A percentile compares a stretch with the other conserved stretches of the same genome.
Conservation (phyloP, 35 echinoderm and acorn worm species). For the Lytechinus pictus region DNA sequence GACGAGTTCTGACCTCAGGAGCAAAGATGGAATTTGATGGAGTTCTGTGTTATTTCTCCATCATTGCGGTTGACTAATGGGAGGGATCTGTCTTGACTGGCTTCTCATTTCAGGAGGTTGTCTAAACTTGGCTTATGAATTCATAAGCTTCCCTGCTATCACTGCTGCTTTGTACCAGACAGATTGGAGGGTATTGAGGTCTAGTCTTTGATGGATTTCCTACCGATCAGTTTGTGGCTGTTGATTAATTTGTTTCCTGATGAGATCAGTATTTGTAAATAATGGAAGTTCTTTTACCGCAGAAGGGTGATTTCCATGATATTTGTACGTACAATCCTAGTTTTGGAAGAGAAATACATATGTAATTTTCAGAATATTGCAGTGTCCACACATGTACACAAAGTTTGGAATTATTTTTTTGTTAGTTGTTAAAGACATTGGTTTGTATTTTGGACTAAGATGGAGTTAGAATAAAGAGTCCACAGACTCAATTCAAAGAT, state of each 20-base stretch:
- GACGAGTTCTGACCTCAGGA: not conserved
- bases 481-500: too few species aligned
- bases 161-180: not conserved
- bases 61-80: not conserved
- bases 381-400: too few species aligned
- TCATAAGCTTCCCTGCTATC: not conserved
- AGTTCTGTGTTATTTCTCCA: not conserved
- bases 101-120: not conserved
- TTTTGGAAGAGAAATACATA: too few species aligned
- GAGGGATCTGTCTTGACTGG: not conserved
- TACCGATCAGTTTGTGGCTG: not conserved
- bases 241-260: not conserved
- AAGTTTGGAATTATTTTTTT: not conserved
- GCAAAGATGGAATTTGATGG: conserved; percentile 1
- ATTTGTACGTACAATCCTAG: not conserved
- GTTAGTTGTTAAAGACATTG: not conserved
- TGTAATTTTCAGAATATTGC: too few species aligned
- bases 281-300: not conserved
- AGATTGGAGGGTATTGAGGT: not conserved
- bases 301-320: not conserved
- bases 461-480: not conserved
- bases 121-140: not conserved
- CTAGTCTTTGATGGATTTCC: conserved; percentile 2
- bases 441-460: not conserved
- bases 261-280: not conserved